These are phyloP conservation scores for Amblyopsis rosae DNA, from an alignment of 2,113 vertebrate species.

Conservation along the genomic window DNA sequence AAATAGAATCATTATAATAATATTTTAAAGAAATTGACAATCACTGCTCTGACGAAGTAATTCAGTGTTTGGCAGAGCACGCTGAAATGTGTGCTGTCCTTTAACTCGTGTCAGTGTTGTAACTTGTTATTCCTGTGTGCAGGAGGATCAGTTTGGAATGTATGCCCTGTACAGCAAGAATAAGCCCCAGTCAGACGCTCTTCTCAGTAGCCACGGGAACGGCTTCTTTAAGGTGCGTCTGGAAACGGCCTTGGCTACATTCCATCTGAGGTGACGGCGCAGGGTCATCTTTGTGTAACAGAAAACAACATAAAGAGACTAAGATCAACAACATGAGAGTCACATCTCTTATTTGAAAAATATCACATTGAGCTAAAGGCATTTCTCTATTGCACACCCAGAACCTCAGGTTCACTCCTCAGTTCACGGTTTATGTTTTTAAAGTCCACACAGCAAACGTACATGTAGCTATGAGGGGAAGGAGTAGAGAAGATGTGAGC, in stretches of 20 bases:
- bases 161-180: constrained; percentile 90
- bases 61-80: background rate
- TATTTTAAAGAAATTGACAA: no score
- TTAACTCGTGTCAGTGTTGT: constrained; percentile 41
- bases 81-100: background rate
- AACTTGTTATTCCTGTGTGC: constrained; percentile 62
- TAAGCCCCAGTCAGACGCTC: constrained; percentile 82
- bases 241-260: constrained; percentile 34
- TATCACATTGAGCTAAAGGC: no score
- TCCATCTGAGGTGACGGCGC: constrained; percentile 10
- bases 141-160: constrained; percentile 88
- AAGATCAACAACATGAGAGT: background rate
- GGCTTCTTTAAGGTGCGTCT: constrained; percentile 84
- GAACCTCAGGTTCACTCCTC: no score
- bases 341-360: background rate
- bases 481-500: no score
- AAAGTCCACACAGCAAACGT: no score
- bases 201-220: constrained; percentile 82
- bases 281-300: background rate
- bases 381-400: no score
- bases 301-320: background rate
- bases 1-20: no score
- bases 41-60: background rate
- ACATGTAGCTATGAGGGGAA: no score
- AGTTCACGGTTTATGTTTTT: no score